A percentile compares a stretch with the other conserved stretches of the same genome.
Conservation (phyloP, 1,140 invertebrate species). For the Danaus plexippus region DNA sequence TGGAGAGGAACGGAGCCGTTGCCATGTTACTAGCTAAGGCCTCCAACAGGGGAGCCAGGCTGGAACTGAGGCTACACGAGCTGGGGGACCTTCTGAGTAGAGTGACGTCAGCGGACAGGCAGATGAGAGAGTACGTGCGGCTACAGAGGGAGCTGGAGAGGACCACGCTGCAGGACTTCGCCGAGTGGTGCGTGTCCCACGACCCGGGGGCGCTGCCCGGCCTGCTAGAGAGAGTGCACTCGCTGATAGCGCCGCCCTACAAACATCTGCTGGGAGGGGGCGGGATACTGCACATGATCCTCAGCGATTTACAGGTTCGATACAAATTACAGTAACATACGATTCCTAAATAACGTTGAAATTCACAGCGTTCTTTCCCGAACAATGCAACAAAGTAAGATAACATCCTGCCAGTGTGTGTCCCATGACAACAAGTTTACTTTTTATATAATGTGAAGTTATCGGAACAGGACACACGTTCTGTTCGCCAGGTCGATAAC, state of each 20-base stretch:
- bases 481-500: too few relatives aligned
- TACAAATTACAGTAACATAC: too few relatives aligned
- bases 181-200: conserved; percentile 76
- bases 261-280: conserved; percentile 43
- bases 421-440: too few relatives aligned
- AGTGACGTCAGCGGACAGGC: conserved; percentile 71
- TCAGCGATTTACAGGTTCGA: conserved; percentile 69
- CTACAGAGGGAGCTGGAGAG: conserved; percentile 72
- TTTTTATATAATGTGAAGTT: too few relatives aligned
- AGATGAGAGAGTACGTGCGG: conserved; percentile 73
- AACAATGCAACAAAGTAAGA: too few relatives aligned
- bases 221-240: conserved; percentile 78
- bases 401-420: too few relatives aligned
- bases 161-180: conserved; percentile 79
- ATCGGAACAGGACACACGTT: too few relatives aligned
- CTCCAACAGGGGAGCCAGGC: conserved; percentile 52
- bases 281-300: conserved; percentile 66
- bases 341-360: not conserved
- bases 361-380: too few relatives aligned
- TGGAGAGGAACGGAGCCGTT: conserved; percentile 41
- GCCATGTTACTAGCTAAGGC: conserved; percentile 55
- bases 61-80: conserved; percentile 73
- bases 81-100: conserved; percentile 73
- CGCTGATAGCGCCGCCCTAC: conserved; percentile 68
- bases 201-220: conserved; percentile 74